These are phyloP conservation scores for Drosophila virilis DNA, from an alignment of 1,140 invertebrate genomes.

Conservation along the genomic window DNA sequence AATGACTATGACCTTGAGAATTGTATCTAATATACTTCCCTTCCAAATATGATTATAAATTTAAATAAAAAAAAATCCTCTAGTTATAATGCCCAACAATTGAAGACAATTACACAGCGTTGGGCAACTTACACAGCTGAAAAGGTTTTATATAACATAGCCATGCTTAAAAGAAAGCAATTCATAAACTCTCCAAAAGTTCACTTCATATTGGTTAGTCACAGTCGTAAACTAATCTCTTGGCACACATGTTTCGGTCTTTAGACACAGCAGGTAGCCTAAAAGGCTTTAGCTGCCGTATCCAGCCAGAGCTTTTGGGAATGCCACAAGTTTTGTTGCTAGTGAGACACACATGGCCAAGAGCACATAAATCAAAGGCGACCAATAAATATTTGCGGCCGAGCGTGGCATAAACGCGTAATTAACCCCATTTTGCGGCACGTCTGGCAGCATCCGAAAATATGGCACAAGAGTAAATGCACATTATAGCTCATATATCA, in stretches of 20 bases:
- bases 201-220: slow-evolving; percentile 2
- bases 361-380: slow-evolving; percentile 68
- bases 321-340: slow-evolving; percentile 28
- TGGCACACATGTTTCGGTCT: slow-evolving; percentile 33
- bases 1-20: no score
- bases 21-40: no score
- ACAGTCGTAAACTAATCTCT: slow-evolving; percentile 9
- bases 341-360: slow-evolving; percentile 41
- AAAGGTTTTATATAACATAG: no score
- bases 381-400: slow-evolving; percentile 69
- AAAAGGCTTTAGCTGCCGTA: not conserved
- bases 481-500: slow-evolving; percentile 80
- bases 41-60: no score
- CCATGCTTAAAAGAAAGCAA: not conserved
- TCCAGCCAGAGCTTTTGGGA: not conserved
- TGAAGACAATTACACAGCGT: no score
- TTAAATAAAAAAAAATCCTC: no score
- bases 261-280: slow-evolving; percentile 39
- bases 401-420: slow-evolving; percentile 67
- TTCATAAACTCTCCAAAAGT: not conserved
- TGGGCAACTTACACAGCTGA: no score
- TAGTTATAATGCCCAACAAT: no score
- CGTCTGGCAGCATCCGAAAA: slow-evolving; percentile 24
- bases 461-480: slow-evolving; percentile 71
- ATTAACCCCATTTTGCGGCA: slow-evolving; percentile 68